Base-by-base conservation (phyloP, 2,888 invertebrate species). In the Philonicus albiceps region DNA sequence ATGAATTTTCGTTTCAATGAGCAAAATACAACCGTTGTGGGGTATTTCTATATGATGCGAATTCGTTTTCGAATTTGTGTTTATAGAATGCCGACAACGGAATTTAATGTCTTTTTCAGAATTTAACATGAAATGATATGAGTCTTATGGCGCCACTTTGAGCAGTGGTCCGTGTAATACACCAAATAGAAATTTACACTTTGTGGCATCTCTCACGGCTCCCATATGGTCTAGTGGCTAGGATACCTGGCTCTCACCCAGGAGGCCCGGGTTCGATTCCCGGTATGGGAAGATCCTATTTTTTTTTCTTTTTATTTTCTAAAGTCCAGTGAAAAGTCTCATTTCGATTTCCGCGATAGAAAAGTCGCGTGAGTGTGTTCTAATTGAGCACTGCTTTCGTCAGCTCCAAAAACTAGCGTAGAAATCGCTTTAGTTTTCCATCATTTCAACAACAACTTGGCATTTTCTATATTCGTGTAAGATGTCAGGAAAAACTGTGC, bases 191-290 rank as follows among this genome's bases (percentile, higher is more conserved):
- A 64, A 22, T 64, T 11, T 3, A 22, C 0, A 6, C 22, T 11
- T 2, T 22, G 1, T 11, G 6, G 0, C 27, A 64, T 6, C 11
- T 11, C 11, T 19, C 11, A 1, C 34, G 34, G 34, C 74, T 92
- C 91, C 92, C 92, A 91, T 92, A 91, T 92, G 90, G 92, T 92
- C 92, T 92, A 92, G 92, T 92, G 92, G 92, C 90, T 92, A 92
- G 92, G 92, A 92, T 92, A 92, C 90, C 92, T 90, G 92, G 92
- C 92, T 92, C 90, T 92, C 92, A 92, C 91, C 92, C 91, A 91
- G 92, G 90, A 92, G 92, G 95, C 96, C 95, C 96, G 95, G 96
- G 96, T 96, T 96, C 96, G 95, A 96, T 96, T 96, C 95, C 96
- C 96, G 96, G 96, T 96, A 96, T 96, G 96, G 96, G 96, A 96